Base-by-base conservation (phyloP, 2,797 vertebrate genomes). In the Coregonus ussuriensis region DNA sequence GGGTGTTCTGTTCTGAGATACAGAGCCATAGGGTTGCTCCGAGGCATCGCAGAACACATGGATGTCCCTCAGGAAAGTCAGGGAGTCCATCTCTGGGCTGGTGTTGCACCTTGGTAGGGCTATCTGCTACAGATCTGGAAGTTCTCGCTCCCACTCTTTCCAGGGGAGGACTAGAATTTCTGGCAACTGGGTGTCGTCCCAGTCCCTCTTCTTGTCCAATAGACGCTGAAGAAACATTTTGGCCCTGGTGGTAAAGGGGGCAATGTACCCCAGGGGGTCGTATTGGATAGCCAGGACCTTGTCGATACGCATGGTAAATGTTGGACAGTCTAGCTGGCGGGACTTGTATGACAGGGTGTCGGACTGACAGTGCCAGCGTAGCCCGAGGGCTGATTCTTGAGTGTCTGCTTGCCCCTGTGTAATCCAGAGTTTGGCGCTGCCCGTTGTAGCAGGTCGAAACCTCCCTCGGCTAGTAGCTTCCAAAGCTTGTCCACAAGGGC, bases 31-130 rank as follows among this genome's bases (percentile, higher is more conserved):
- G 1, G 65, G 73, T 1, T n/a, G 35, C 7, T 82, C 77, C 1
- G 81, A 80, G 1, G 76, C 76, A 52, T 82, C 76, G 4, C 21
- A 72, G 51, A 84, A 78, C 29, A 82, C 47, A 13, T 82, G 80
- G 1, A 82, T 33, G 1, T 81, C 76, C 14, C 71, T 54, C 0
- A 1, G 0, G 14, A 15, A 21, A 13, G 6, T 53, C 4, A 35
- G 4, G 3, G 1, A 2, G 41, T 82, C 67, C 16, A 76, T 47
- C 1, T 56, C 71, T 4, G 47, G 25, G 9, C 62, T 76, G n/a
- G 31, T 67, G 37, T 77, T 79, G 14, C 74, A 78, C 18, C 71
- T 16, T 1, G 71, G 82, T 0, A 84, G n/a, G 5, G 53, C 35
- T 7, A 79, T 53, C 0, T 69, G 16, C 4, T 33, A 51, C 16